A percentile compares a stretch with the other conserved stretches of the same genome.
Conservation (phyloP, 2,888 invertebrate genomes). For the Nomada ruficornis region DNA sequence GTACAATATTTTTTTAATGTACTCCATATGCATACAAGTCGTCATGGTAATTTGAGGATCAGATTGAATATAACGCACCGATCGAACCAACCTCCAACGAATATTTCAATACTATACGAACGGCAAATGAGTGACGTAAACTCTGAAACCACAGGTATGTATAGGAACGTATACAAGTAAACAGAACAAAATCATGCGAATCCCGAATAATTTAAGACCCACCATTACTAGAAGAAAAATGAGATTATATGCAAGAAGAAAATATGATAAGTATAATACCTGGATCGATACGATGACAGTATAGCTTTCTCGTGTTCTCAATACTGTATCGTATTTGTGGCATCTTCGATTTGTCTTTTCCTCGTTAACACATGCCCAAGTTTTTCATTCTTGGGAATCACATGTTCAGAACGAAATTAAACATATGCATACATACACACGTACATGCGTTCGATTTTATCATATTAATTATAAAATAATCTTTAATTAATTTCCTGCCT, state of each 20-base stretch:
- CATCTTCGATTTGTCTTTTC: background rate
- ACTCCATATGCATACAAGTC: conserved; percentile 27
- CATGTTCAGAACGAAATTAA: background rate
- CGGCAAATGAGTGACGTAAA: background rate
- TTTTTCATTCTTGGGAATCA: background rate
- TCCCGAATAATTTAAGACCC: background rate
- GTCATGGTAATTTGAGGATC: too few species aligned
- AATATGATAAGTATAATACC: conserved; percentile 44
- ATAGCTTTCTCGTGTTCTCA: conserved; percentile 76
- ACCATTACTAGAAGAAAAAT: background rate
- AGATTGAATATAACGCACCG: background rate
- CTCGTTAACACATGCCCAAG: too few species aligned
- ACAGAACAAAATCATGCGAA: background rate
- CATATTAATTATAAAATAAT: background rate
- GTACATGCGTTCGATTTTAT: background rate
- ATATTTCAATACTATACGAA: background rate
- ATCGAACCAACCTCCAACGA: background rate
- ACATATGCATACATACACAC: background rate
- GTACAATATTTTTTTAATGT: background rate
- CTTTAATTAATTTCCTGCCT: background rate
- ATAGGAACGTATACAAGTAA: too few species aligned
- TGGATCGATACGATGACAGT: conserved; percentile 76
- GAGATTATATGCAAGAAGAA: background rate
- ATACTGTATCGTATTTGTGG: conserved; percentile 41
- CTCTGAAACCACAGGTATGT: background rate